Conservation (phyloP, 1,140 invertebrate genomes). For the Penaeus vannamei region DNA sequence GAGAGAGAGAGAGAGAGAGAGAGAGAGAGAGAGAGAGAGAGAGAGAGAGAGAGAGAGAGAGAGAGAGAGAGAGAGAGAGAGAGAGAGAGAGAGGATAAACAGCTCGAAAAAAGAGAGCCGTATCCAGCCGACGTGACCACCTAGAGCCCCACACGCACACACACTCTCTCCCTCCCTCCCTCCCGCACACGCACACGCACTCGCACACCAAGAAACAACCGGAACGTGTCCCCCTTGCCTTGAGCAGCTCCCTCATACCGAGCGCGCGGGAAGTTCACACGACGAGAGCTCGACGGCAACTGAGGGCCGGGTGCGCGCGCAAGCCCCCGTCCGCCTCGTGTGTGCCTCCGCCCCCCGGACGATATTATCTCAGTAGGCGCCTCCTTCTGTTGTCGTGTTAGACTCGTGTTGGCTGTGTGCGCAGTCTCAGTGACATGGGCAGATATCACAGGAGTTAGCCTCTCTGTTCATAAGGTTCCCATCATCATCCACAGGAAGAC, state of each 20-base stretch:
- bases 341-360: constrained; percentile 47
- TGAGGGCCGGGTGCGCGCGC: constrained; percentile 60
- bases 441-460: constrained; percentile 63
- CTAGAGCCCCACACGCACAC: too few relatives aligned
- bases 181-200: too few relatives aligned
- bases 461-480: constrained; percentile 60
- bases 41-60: too few relatives aligned
- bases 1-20: too few relatives aligned
- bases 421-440: constrained; percentile 62
- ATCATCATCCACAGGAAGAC: constrained; percentile 62
- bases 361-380: constrained; percentile 64
- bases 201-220: too few relatives aligned
- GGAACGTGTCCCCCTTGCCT: too few relatives aligned
- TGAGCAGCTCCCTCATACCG: background rate
- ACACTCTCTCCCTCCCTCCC: too few relatives aligned
- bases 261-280: constrained; percentile 12
- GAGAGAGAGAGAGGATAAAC: too few relatives aligned
- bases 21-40: too few relatives aligned
- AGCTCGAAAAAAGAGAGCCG: too few relatives aligned
- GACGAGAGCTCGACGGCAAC: constrained; percentile 55
- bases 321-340: constrained; percentile 7
- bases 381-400: constrained; percentile 59
- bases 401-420: constrained; percentile 41
- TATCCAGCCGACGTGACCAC: too few relatives aligned
- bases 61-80: too few relatives aligned